Evolutionary conservation across 2,888 invertebrate genomes (phyloP), one percentile per base, ranked within the genome.

Genomic region (Leucoma salicis): DNA sequence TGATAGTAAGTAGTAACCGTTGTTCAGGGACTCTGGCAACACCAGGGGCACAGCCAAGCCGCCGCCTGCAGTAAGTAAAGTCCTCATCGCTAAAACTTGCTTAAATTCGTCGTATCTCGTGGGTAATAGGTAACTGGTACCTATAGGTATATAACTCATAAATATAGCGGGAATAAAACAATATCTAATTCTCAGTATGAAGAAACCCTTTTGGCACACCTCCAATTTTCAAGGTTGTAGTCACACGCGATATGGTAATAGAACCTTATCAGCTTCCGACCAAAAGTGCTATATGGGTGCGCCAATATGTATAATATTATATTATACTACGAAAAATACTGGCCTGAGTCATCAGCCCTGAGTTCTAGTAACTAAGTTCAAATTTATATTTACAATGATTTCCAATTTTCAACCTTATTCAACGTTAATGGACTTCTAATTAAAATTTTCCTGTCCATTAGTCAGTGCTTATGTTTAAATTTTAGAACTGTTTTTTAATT

Each of bases 201-300:
- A 38, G n/a, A 44, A 42, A 42, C 39, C 42, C 57, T 76, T 72
- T 29, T 75, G 76, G 78, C 75, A 55, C 40, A 62, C 70, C 59
- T 69, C 70, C 64, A 72, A 55, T 39, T 39, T 49, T 49, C 73
- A 81, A 78, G 80, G 81, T 56, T 62, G 51, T 31, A 33, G 35
- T 24, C 37, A 45, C 84, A 85, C 83, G 84, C 84, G 75, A 85
- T 84, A 79, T 74, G 78, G 69, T 78, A 80, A 82, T 82, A 71
- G 52, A 46, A 51, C 48, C 62, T 57, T 74, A 74, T 76, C 73
- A 70, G 47, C 55, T 72, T 74, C 74, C 75, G 69, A 36, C 58
- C 65, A 60, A 65, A 63, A 56, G 40, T 52, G 45, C 44, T 52
- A 35, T 57, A 54, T 40, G 43, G 47, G 41, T 16, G 42, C 31